Base-by-base conservation (phyloP, 2,888 invertebrate genomes). In the Stenichneumon culpator region DNA sequence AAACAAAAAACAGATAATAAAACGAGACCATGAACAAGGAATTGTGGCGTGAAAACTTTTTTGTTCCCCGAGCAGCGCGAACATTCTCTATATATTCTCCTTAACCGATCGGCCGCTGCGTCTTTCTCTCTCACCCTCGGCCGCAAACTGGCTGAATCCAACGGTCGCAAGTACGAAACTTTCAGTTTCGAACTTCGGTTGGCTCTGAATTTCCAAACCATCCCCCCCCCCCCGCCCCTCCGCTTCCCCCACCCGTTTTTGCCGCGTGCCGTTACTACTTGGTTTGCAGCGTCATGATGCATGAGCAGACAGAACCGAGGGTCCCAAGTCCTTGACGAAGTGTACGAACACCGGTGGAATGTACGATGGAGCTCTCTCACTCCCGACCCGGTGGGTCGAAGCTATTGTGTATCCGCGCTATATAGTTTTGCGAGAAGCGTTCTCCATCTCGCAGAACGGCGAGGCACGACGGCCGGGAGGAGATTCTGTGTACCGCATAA, bases 81-180 rank as follows among this genome's bases (percentile, higher is more conserved):
- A 28, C 60, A 14, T 60, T 60, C 28, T 16, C 25, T 28, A 28
- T 25, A 25, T 57, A 9, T 60, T 22, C 16, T 25, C 28, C 60
- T 14, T 28, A 16, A 28, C 28, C 60, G 60, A 60, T 28, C 25
- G 25, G 25, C 14, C 11, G 9, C 16, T 25, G 11, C 60, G 16
- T 11, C 57, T 7, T n/a, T 52, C 22, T 22, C 60, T 36, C 9
- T 36, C n/a, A 22, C 36, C 54, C 67, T 78, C 54, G 63, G 74
- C 39, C 75, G 11, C 83, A 75, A 79, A 75, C 75, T 79, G 52
- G 63, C 79, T 57, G 75, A 83, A 79, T 79, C 69, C 70, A 36
- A 63, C 32, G n/a, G 36, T 75, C 75, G 57, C 79, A 83, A 83
- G 70, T 63, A 54, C 75, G n/a, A 83, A 83, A 83, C 74, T 83